Percentiles rank a stretch among this genome's conserved stretches.
Evolutionary conservation across 2,888 invertebrate genomes (phyloP).

Genomic region (Julus scandinavius): DNA sequence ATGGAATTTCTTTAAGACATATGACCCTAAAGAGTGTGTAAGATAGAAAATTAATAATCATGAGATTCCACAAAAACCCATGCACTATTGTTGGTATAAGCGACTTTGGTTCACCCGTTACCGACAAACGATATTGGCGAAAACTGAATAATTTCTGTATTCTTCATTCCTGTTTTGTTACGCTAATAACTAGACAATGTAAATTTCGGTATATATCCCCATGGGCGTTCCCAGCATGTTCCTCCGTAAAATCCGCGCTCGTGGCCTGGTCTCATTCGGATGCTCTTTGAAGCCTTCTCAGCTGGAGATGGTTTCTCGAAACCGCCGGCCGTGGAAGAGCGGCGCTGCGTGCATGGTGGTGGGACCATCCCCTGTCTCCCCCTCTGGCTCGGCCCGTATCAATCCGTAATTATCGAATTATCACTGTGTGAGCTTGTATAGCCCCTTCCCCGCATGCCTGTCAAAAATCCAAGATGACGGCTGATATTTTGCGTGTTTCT

Average conservation of each 20-base stretch:
- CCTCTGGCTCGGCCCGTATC: constrained; percentile 13
- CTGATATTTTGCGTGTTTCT: neutral
- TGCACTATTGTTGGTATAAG: no score
- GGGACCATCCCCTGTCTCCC: neutral
- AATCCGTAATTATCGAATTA: constrained; percentile 42
- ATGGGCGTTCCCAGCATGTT: neutral
- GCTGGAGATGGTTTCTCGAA: constrained; percentile 39
- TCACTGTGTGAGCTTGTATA: constrained; percentile 38
- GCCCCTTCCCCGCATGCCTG: constrained; percentile 42
- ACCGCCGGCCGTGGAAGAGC: constrained; percentile 25
- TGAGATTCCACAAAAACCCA: no score
- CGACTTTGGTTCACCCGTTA: neutral
- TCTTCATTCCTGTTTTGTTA: neutral
- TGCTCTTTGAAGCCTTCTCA: neutral
- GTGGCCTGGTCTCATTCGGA: no score
- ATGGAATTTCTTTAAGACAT: no score
- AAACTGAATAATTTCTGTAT: neutral
- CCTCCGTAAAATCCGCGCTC: neutral
- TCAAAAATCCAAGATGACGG: constrained; percentile 25
- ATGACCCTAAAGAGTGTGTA: no score
- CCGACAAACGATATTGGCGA: neutral
- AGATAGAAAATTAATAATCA: no score
- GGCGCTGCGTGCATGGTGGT: constrained; percentile 25
- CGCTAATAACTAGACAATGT: neutral
- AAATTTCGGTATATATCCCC: neutral